Base-by-base conservation (phyloP, 2,797 vertebrate species). In the Coranthus polyacanthus region DNA sequence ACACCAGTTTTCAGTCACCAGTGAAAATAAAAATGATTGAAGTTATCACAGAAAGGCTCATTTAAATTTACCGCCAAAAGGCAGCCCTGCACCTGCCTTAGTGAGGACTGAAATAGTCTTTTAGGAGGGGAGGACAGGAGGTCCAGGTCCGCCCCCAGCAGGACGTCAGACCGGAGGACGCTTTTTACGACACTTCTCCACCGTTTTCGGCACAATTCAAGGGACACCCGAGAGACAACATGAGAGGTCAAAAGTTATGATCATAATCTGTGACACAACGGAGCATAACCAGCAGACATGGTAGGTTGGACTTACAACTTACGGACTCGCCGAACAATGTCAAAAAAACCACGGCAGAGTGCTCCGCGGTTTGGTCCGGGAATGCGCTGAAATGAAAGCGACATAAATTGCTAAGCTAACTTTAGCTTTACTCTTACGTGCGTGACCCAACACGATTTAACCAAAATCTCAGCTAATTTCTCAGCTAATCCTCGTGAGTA, bases 171-270 rank as follows among this genome's bases (percentile, higher is more conserved):
- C 32, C 20, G 6, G 15, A 5, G 8, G 12, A 70, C 65, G 45
- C 18, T n/a, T 68, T n/a, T 83, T 78, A 60, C 88, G 87, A 83
- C 91, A 81, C 15, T 17, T 47, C 0, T 0, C 0, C 2, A 4
- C 55, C 12, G 18, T 90, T 93, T 93, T 54, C 85, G 90, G 76
- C 68, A 83, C 70, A 78, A 68, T 79, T 78, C 72, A 41, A 71
- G 43, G 55, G 42, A 46, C 47, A 21, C 15, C 16, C 17, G 36
- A 38, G 55, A 21, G 10, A 62, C 0, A 88, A 82, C 82, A 87
- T 75, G 73, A 71, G 72, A 87, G 88, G 91, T 92, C 84, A 91
- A 74, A 86, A 85, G 86, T 81, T 87, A 85, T 85, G 86, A 41
- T 78, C 58, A 16, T 47, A 21, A 50, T 34, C 38, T 80, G 16